phyloP scores from a whole-genome alignment of 64 coral and sea anemone species.

The Montipora sp. region DNA sequence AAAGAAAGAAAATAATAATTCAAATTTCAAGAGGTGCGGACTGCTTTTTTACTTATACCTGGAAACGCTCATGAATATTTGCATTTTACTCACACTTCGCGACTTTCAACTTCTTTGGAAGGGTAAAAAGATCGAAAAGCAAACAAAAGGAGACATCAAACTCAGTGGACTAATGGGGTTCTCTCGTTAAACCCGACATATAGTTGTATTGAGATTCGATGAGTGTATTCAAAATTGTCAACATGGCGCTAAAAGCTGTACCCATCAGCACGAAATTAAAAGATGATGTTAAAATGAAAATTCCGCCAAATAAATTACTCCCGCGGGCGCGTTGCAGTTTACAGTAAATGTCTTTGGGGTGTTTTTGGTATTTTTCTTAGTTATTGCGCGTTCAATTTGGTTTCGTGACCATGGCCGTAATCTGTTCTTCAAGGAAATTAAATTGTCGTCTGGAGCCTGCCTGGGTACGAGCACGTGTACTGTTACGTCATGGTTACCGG shows the following conservation, averaged over 20 bases:
- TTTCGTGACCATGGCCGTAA: slow-evolving; percentile 39
- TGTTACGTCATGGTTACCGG: slow-evolving; percentile 88
- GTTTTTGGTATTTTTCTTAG: background rate
- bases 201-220: slow-evolving; percentile 55
- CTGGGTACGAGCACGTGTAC: slow-evolving; percentile 51
- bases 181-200: slow-evolving; percentile 31
- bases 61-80: background rate
- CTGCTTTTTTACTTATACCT: background rate
- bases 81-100: background rate
- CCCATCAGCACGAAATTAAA: slow-evolving; percentile 30
- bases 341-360: background rate
- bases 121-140: background rate
- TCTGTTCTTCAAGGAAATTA: slow-evolving; percentile 2
- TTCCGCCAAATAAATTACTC: background rate
- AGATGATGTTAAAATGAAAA: slow-evolving; percentile 22
- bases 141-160: slow-evolving; percentile 11
- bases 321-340: background rate
- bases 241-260: slow-evolving; percentile 58
- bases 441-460: slow-evolving; percentile 19
- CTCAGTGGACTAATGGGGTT: slow-evolving; percentile 22
- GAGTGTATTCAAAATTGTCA: slow-evolving; percentile 51
- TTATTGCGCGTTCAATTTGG: background rate
- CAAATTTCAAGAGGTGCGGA: background rate
- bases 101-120: background rate
- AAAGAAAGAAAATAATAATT: background rate